Evolutionary conservation across 2,797 vertebrate genomes (phyloP), one percentile per base, ranked within the genome.

Genomic region (Adrianichthys oophorus): DNA sequence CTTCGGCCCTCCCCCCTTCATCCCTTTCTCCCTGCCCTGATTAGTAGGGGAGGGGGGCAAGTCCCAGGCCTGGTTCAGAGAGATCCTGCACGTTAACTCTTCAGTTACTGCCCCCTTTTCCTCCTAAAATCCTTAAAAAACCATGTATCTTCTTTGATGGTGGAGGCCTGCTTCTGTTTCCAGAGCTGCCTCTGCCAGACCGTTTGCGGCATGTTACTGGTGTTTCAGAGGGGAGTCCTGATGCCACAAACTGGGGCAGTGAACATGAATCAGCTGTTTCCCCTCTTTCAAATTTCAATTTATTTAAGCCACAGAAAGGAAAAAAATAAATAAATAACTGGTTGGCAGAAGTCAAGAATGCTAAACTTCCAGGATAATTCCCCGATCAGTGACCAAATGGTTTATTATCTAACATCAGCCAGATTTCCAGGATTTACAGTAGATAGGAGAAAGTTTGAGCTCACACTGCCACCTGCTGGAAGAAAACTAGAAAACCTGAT

Each of bases 391-490:
- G 80, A 78, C 74, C 76, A 78, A 85, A 79, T 70, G 65, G 56
- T 57, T 69, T 66, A 63, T 80, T 76, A 80, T 66, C 79, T 72
- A 79, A 82, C 75, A 70, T 58, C 32, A 0, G 42, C 48, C 76
- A 69, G 80, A 75, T 68, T 63, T 72, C 78, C 75, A 82, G 67
- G 79, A 79, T 72, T 78, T 82, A 85, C 81, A 86, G 79, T 79
- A 77, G 53, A 52, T 56, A 46, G 66, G 48, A 1, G 6, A 8
- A 37, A 67, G 62, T 48, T 4, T 64, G 59, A 42, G 71, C 65
- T 55, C 56, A 66, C 56, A 59, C 60, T 42, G 80, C 82, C 85
- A 64, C 47, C 85, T 87, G 77, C 75, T 78, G 85, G 79, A n/a
- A 1, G 7, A 4, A 0, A 6, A 15, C 4, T 7, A 1, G 1